phyloP scores from a whole-genome alignment of 2,888 invertebrate species.

The Callimorpha dominula region DNA sequence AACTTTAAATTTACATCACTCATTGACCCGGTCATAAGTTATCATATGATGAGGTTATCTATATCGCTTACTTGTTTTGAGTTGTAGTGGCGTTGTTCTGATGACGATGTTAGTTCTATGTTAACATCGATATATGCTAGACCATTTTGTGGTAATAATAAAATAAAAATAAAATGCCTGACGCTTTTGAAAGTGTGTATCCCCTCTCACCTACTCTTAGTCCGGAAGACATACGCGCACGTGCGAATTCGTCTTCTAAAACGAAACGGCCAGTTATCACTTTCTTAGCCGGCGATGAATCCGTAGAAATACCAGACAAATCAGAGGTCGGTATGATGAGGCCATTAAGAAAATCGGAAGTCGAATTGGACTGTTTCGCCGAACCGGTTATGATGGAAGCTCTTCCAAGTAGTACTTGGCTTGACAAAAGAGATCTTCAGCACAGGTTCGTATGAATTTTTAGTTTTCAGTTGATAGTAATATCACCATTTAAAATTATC shows the following conservation, averaged over 20 bases:
- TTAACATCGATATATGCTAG: slow-evolving; percentile 47
- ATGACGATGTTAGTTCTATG: slow-evolving; percentile 54
- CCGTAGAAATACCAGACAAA: slow-evolving; percentile 81
- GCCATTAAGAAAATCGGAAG: slow-evolving; percentile 77
- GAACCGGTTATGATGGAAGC: slow-evolving; percentile 80
- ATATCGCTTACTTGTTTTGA: slow-evolving; percentile 64
- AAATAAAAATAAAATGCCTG: slow-evolving; percentile 79
- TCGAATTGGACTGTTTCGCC: slow-evolving; percentile 86
- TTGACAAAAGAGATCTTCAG: slow-evolving; percentile 85
- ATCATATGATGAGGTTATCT: slow-evolving; percentile 73
- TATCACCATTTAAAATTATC: not conserved
- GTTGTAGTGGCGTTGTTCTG: slow-evolving; percentile 42
- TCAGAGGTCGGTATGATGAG: slow-evolving; percentile 75
- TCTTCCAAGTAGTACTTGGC: slow-evolving; percentile 70
- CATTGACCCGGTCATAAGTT: slow-evolving; percentile 68
- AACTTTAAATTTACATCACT: slow-evolving; percentile 63
- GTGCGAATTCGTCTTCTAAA: slow-evolving; percentile 85
- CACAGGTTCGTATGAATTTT: slow-evolving; percentile 84
- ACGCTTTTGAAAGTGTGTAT: slow-evolving; percentile 86
- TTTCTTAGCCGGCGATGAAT: slow-evolving; percentile 76
- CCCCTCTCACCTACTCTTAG: slow-evolving; percentile 82
- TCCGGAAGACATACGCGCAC: slow-evolving; percentile 85
- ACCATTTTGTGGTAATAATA: slow-evolving; percentile 32
- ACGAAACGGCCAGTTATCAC: slow-evolving; percentile 75
- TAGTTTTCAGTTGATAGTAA: not conserved